Evolutionary conservation across 2,113 vertebrate genomes (phyloP), one percentile per base, ranked within the genome.

Genomic region (Nansenia antarctica): DNA sequence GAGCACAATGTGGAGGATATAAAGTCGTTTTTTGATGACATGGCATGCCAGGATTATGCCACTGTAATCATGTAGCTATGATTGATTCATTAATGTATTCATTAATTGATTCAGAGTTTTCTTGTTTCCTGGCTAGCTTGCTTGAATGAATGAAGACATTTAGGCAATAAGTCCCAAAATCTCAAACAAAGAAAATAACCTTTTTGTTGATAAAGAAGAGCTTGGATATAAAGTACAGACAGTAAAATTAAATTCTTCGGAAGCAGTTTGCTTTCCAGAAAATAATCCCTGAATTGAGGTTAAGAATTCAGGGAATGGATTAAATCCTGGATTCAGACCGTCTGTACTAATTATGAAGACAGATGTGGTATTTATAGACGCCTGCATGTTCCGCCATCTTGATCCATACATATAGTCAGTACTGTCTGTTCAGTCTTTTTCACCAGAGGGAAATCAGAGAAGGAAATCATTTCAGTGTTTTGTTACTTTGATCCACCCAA

Each of bases 211-310:
- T 6, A 15, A 47, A n/a, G 15, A n/a, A 18, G 42, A 18, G 14
- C 7, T 12, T 1, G 14, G n/a, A 22, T 22, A 52, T 18, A 54
- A n/a, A 24, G 7, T n/a, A 52, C 47, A 52, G 47, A 22, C 9
- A 3, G 5, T 53, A 9, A 26, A 54, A 26, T 9, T 0, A 20
- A 12, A 2, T 24, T 54, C 24, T 27, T 54, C 52, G 22, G n/a
- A 5, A 27, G 52, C 9, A 53, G 22, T 24, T 53, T 22, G 27
- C 57, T n/a, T 32, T 32, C 30, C 12, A 32, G 30, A 11, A n/a
- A 34, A 22, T 60, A 60, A 60, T 34, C 57, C 31, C 34, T 60
- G 57, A 32, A 60, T 60, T 32, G 8, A 60, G 57, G 22, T 54
- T 54, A 35, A 32, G 31, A 60, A 20, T 60, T 31, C 30, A 60